Evolutionary conservation across 2,113 vertebrate species (phyloP).

Genomic region (Oryzias curvinotus): DNA sequence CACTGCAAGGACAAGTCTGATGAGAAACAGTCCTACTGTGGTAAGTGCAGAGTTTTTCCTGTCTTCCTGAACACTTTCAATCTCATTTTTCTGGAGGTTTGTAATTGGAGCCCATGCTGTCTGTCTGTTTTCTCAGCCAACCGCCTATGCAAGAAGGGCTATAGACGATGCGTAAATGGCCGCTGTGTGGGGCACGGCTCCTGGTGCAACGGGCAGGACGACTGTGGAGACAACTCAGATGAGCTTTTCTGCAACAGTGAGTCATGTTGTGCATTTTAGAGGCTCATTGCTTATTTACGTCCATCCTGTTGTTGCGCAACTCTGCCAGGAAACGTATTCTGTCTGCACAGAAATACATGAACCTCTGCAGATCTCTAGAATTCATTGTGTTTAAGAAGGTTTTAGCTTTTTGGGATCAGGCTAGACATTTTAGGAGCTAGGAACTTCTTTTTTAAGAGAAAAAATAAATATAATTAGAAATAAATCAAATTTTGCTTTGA

Average conservation of each 20-base stretch:
- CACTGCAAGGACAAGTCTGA: slow-evolving; percentile 99
- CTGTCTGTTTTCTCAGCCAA: slow-evolving; percentile 74
- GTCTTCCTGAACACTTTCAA: background rate
- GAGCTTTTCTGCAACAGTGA: slow-evolving; percentile 95
- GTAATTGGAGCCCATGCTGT: slow-evolving; percentile 9
- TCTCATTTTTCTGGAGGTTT: background rate
- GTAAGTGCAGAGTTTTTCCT: slow-evolving; percentile 66
- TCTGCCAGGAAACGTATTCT: too few species aligned
- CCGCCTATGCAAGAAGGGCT: slow-evolving; percentile 92
- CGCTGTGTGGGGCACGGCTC: slow-evolving; percentile 85
- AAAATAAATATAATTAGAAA: too few species aligned
- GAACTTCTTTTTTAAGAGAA: too few species aligned
- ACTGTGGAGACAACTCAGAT: slow-evolving; percentile 93
- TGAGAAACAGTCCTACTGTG: slow-evolving; percentile 96
- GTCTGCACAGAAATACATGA: too few species aligned
- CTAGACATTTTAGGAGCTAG: too few species aligned
- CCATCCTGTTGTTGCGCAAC: too few species aligned
- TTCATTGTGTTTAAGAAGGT: too few species aligned
- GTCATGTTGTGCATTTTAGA: slow-evolving; percentile 30
- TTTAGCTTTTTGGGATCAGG: too few species aligned
- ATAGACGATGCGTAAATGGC: slow-evolving; percentile 87
- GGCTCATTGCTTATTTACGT: background rate
- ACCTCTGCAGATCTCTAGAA: too few species aligned
- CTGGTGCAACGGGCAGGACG: slow-evolving; percentile 90
- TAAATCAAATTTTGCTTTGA: too few species aligned